Evolutionary conservation across 2,113 vertebrate species (phyloP).

Genomic region (Oreamnos americanus): DNA sequence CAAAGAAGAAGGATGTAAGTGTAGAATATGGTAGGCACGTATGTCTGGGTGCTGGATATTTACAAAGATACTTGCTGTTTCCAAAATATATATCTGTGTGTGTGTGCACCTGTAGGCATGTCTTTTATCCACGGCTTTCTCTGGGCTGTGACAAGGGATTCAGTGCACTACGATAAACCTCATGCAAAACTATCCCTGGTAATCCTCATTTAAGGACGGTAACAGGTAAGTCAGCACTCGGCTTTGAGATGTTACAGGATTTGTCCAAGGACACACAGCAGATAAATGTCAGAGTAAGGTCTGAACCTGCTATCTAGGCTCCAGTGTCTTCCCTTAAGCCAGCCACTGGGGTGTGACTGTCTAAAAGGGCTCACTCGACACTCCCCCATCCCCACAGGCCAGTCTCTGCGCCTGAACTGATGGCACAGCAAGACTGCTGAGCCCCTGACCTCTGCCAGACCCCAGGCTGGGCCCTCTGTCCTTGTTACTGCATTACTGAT

Average conservation of each 20-base stretch:
- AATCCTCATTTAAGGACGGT: neutral
- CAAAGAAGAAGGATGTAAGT: neutral
- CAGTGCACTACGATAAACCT: rapidly evolving
- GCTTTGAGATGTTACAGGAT: neutral
- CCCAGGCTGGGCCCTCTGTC: neutral
- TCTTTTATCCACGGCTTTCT: neutral
- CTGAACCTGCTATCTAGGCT: neutral
- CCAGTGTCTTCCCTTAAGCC: neutral
- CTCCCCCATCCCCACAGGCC: neutral
- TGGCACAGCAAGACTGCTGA: rapidly evolving
- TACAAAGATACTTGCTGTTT: neutral
- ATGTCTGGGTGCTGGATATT: neutral
- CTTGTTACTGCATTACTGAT: neutral
- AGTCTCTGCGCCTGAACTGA: neutral
- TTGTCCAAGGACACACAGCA: neutral
- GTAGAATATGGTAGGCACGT: rapidly evolving
- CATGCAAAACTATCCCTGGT: no score
- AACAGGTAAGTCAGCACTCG: neutral
- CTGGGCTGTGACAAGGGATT: neutral
- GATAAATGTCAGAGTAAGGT: neutral
- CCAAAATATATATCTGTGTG: neutral
- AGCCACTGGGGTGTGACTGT: neutral
- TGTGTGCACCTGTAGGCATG: rapidly evolving
- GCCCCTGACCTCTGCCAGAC: neutral
- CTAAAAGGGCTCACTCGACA: neutral